These are phyloP conservation scores for Panopea generosa DNA, from an alignment of 2,888 invertebrate genomes.

Conservation along the genomic window DNA sequence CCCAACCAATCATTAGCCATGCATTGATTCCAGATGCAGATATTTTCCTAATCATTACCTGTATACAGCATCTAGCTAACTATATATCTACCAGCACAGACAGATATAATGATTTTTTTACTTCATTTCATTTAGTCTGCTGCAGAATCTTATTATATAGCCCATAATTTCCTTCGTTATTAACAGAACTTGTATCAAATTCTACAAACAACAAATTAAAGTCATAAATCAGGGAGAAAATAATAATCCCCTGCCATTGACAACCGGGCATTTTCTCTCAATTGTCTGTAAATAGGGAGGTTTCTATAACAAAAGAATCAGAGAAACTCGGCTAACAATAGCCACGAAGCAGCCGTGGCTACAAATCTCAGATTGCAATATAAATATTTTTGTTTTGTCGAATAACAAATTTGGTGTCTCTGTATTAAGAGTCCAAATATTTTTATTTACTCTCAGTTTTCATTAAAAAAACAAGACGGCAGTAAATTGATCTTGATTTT, in stretches of 20 bases:
- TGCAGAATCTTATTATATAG: not conserved
- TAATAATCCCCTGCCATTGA: slow-evolving; percentile 7
- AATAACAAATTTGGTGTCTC: slow-evolving; percentile 12
- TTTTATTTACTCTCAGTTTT: too few relatives aligned
- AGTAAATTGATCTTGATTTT: too few relatives aligned
- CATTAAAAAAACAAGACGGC: too few relatives aligned
- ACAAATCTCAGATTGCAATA: slow-evolving; percentile 19
- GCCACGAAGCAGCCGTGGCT: slow-evolving; percentile 4
- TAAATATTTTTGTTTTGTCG: slow-evolving; percentile 35
- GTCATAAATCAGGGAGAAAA: slow-evolving; percentile 10
- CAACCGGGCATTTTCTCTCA: slow-evolving; percentile 8
- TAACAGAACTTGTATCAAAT: slow-evolving; percentile 1
- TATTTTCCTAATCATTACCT: too few relatives aligned
- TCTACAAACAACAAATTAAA: slow-evolving; percentile 5
- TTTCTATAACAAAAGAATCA: too few relatives aligned
- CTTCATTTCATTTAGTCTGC: not conserved
- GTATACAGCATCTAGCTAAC: too few relatives aligned
- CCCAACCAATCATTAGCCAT: too few relatives aligned
- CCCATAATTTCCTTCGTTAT: not conserved
- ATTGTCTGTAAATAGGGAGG: not conserved
- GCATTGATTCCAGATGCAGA: too few relatives aligned
- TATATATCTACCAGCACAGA: too few relatives aligned
- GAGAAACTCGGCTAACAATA: slow-evolving; percentile 6
- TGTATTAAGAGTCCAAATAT: too few relatives aligned
- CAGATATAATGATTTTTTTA: slow-evolving; percentile 3